Evolutionary conservation across 2,797 vertebrate species (phyloP).

Genomic region (Schizopygopsis pylzovi): DNA sequence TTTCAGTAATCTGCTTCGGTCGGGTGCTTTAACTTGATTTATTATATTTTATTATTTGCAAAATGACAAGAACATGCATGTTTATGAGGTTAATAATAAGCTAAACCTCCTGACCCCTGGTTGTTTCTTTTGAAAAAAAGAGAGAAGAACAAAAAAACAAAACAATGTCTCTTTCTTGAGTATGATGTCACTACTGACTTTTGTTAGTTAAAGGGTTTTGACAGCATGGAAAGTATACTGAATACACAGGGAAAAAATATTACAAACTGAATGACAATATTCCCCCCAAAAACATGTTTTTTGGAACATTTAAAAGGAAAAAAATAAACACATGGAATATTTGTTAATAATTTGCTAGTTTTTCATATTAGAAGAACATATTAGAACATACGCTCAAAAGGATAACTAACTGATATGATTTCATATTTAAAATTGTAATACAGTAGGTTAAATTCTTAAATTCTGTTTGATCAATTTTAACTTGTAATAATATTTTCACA

Average conservation of each 20-base stretch:
- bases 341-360: neutral
- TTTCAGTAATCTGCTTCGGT: neutral
- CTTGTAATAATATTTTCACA: neutral
- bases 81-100: constrained; percentile 7
- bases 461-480: neutral
- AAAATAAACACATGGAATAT: neutral
- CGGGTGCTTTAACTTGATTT: neutral
- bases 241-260: neutral
- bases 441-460: neutral
- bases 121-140: neutral
- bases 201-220: neutral
- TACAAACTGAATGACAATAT: neutral
- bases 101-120: neutral
- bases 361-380: neutral
- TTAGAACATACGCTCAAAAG: neutral
- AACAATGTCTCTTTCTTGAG: neutral
- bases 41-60: neutral
- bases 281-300: neutral
- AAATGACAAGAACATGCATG: neutral
- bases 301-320: neutral
- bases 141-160: neutral
- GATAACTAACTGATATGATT: neutral
- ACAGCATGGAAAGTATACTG: neutral
- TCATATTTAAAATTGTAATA: neutral
- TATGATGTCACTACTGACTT: neutral